Conservation (phyloP, 2,888 invertebrate genomes). For the Phorcus lineatus region DNA sequence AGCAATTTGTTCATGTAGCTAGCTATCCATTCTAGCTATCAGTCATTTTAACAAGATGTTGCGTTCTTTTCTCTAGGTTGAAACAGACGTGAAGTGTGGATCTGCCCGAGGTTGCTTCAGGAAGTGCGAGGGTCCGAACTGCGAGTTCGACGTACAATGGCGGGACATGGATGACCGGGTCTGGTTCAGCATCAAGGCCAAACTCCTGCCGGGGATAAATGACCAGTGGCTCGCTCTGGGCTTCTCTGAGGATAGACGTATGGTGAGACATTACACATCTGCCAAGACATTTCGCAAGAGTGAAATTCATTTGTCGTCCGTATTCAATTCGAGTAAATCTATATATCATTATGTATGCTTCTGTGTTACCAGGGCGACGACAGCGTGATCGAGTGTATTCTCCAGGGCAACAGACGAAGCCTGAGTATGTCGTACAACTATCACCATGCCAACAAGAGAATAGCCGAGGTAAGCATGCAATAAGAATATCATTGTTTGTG, state of each 20-base stretch:
- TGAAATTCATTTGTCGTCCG: too few relatives aligned
- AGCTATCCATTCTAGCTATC: too few relatives aligned
- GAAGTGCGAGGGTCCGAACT: constrained; percentile 59
- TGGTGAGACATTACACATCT: constrained; percentile 54
- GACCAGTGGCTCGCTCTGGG: constrained; percentile 68
- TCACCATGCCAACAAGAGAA: constrained; percentile 55
- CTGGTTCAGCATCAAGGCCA: constrained; percentile 56
- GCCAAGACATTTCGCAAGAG: too few relatives aligned
- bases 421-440: constrained; percentile 68
- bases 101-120: constrained; percentile 68
- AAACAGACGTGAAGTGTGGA: constrained; percentile 59
- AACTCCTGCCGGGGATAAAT: constrained; percentile 36
- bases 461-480: constrained; percentile 33
- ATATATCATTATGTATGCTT: background rate
- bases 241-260: constrained; percentile 69
- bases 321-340: too few relatives aligned
- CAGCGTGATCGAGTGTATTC: constrained; percentile 75
- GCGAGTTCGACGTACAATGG: constrained; percentile 68
- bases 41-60: background rate
- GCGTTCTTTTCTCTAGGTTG: background rate
- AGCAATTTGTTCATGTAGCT: too few relatives aligned
- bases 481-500: too few relatives aligned
- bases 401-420: constrained; percentile 49
- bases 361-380: constrained; percentile 72
- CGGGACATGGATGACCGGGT: constrained; percentile 46